Base-by-base conservation (phyloP, 2,113 vertebrate species). In the Ceuthmochares aereus region DNA sequence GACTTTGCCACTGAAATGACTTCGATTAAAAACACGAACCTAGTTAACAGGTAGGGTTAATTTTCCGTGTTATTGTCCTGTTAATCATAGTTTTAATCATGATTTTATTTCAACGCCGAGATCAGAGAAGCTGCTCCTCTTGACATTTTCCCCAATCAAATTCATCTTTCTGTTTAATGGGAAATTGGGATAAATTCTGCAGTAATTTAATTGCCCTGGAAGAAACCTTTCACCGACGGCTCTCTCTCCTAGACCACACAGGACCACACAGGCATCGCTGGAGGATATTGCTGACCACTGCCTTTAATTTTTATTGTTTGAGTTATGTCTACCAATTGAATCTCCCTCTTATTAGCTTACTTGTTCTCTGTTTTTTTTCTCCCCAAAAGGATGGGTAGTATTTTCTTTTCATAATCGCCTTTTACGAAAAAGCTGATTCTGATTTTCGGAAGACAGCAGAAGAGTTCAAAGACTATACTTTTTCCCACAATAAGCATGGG, bases 221-320 rank as follows among this genome's bases (percentile, higher is more conserved):
- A 97, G 92, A 97, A 98, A 97, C 89, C 96, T 97, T 97, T 97
- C 97, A 97, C 91, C 97, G 89, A 97, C 98, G 97, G 97, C 83
- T 92, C 83, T 77, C 94, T 96, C 94, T 96, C 89, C 90, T 93
- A 95, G 95, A 81, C 69, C 98, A 97, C 97, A 98, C 97, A 96
- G 95, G 98, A 98, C 97, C 98, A 98, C 98, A 98, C 98, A 98
- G 92, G 97, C 91, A 86, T 90, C 47, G 97, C 98, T 97, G 96
- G 97, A 98, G 98, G 97, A 98, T 97, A 98, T 97, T 96, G 81
- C 96, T 98, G 97, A 97, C 98, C 98, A 96, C 93, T 89, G 94
- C 93, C 93, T 97, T 96, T 96, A 96, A 96, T 96, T 97, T 98
- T 98, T 97, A 98, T 98, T 97, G 98, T 98, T 98, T 98, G 98